These are phyloP conservation scores for Tetragonula carbonaria DNA, from an alignment of 2,888 invertebrate genomes.

Conservation along the genomic window DNA sequence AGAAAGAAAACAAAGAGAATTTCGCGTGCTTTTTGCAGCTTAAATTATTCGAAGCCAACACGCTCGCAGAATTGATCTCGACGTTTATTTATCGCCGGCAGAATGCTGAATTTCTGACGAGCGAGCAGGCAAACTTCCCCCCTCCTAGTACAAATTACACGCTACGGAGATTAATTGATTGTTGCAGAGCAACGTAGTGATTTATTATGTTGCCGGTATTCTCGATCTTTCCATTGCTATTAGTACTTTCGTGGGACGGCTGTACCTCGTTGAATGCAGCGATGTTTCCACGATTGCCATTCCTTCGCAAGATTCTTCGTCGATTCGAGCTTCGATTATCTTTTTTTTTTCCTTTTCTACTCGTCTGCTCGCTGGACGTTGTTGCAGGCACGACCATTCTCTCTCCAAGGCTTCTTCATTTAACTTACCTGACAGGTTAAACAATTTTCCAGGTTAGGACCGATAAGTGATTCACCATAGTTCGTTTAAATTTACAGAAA, in stretches of 20 bases:
- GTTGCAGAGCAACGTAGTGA: constrained; percentile 39
- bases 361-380: background rate
- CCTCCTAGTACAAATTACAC: constrained; percentile 51
- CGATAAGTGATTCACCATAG: constrained; percentile 45
- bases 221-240: constrained; percentile 46
- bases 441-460: constrained; percentile 23
- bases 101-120: constrained; percentile 43
- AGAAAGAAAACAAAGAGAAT: background rate
- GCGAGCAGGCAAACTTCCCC: background rate
- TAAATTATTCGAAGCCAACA: constrained; percentile 2
- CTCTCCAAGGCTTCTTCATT: background rate
- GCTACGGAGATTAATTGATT: constrained; percentile 58
- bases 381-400: background rate
- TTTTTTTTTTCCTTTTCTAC: background rate
- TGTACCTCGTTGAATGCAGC: constrained; percentile 15
- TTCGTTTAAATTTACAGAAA: constrained; percentile 58
- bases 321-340: background rate
- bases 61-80: constrained; percentile 42
- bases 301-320: background rate
- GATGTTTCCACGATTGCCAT: constrained; percentile 1
- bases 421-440: constrained; percentile 41
- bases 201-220: constrained; percentile 50
- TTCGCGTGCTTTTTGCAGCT: background rate
- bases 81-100: constrained; percentile 52
- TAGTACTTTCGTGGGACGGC: constrained; percentile 39